These are phyloP conservation scores for Conus ventricosus DNA, from an alignment of 1,140 invertebrate species.

Conservation along the genomic window DNA sequence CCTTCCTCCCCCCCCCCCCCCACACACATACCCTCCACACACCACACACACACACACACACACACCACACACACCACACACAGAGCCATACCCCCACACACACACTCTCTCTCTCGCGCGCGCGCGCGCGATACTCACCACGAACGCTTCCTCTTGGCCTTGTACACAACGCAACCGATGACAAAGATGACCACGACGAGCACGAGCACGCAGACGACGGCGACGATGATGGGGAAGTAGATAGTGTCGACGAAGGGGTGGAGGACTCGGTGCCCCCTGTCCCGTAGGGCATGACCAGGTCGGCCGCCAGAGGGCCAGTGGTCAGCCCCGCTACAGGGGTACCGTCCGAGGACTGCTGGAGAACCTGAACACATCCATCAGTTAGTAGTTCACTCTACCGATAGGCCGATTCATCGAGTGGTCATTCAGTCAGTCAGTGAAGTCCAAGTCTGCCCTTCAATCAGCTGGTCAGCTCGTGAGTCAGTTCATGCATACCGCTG, in stretches of 20 bases:
- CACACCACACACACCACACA: neutral
- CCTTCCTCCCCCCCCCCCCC: too few relatives aligned
- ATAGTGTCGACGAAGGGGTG: neutral
- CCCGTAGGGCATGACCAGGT: conserved; percentile 16
- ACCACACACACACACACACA: conserved; percentile 16
- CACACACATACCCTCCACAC: neutral
- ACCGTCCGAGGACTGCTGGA: conserved; percentile 8
- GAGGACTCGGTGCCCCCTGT: neutral
- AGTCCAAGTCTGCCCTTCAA: too few relatives aligned
- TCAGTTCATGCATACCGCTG: too few relatives aligned
- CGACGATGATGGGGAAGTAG: neutral
- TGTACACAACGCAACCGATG: conserved; percentile 9
- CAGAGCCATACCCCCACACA: too few relatives aligned
- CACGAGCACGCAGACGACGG: neutral
- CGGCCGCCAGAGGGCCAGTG: neutral
- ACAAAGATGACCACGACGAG: neutral
- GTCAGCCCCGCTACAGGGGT: neutral
- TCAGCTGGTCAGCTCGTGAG: too few relatives aligned
- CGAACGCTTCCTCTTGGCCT: neutral
- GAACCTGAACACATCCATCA: neutral
- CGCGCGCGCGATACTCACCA: conserved; percentile 1
- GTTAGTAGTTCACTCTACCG: neutral
- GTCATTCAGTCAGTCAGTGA: too few relatives aligned
- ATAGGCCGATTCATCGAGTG: too few relatives aligned
- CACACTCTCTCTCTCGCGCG: neutral